These are phyloP conservation scores for Auanema sp. DNA, from an alignment of 2,888 invertebrate genomes.

Conservation along the genomic window DNA sequence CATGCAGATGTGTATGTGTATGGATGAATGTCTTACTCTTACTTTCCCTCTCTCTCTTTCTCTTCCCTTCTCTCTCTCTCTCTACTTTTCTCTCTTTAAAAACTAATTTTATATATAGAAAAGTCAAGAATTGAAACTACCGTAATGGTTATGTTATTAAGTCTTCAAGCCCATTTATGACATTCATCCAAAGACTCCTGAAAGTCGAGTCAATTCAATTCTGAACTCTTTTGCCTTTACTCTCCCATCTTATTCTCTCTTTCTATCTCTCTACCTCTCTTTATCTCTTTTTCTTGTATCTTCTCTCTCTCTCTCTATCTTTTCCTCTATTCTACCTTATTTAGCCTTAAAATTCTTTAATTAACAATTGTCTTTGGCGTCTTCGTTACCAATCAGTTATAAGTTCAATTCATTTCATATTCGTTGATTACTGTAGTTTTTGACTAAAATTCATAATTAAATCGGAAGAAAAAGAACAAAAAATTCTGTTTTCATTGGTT, in stretches of 20 bases:
- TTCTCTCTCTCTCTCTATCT: constrained; percentile 7
- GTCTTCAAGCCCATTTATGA: too few species aligned
- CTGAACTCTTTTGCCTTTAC: neutral
- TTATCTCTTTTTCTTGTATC: neutral
- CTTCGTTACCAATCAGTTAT: too few species aligned
- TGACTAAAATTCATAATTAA: too few species aligned
- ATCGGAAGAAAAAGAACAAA: too few species aligned
- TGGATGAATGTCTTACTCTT: too few species aligned
- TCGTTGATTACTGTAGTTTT: too few species aligned
- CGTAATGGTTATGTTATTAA: too few species aligned
- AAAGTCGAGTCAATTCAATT: neutral
- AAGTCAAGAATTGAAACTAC: too few species aligned
- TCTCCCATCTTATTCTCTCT: constrained; percentile 4
- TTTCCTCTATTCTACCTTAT: neutral
- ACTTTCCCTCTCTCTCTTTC: constrained; percentile 5
- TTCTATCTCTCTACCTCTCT: constrained; percentile 4
- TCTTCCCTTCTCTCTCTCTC: constrained; percentile 5
- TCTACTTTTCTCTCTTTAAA: neutral
- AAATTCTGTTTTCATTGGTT: too few species aligned
- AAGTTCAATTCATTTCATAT: too few species aligned
- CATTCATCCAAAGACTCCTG: neutral
- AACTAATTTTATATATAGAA: neutral
- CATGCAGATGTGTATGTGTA: too few species aligned
- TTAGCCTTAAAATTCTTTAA: neutral
- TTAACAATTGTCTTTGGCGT: constrained; percentile 1